Evolutionary conservation across 2,888 invertebrate species (phyloP).

Genomic region (Andrena bicolor): DNA sequence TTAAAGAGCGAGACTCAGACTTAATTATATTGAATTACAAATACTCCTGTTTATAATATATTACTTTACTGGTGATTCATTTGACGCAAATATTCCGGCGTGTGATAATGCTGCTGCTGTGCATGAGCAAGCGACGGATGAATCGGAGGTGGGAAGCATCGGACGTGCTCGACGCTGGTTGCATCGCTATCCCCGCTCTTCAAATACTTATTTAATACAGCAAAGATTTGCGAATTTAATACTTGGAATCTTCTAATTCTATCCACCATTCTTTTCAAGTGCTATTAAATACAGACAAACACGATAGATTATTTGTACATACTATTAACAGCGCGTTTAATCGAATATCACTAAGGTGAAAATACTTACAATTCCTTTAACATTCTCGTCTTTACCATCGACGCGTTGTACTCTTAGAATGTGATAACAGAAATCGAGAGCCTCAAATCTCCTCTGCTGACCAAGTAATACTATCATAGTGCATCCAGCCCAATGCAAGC

Average conservation of each 20-base stretch:
- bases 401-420: constrained; percentile 97
- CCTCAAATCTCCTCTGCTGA: constrained; percentile 98
- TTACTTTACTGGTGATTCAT: constrained; percentile 81
- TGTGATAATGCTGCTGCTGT: constrained; percentile 87
- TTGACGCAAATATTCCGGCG: constrained; percentile 86
- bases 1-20: constrained; percentile 49
- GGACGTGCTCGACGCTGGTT: constrained; percentile 97
- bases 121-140: constrained; percentile 90
- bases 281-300: constrained; percentile 87
- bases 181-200: constrained; percentile 93
- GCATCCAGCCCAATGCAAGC: constrained; percentile 99
- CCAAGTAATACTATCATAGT: constrained; percentile 97
- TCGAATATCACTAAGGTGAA: constrained; percentile 37
- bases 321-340: constrained; percentile 1
- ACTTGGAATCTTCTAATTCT: constrained; percentile 99
- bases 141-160: constrained; percentile 98
- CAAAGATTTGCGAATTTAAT: constrained; percentile 98
- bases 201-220: constrained; percentile 96
- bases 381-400: constrained; percentile 97
- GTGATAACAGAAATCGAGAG: constrained; percentile 99
- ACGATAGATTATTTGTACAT: constrained; percentile 15
- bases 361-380: constrained; percentile 96
- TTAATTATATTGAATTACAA: constrained; percentile 45
- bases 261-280: constrained; percentile 98
- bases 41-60: constrained; percentile 36